phyloP scores from a whole-genome alignment of 1,140 invertebrate species.

The Eufriesea mexicana region DNA sequence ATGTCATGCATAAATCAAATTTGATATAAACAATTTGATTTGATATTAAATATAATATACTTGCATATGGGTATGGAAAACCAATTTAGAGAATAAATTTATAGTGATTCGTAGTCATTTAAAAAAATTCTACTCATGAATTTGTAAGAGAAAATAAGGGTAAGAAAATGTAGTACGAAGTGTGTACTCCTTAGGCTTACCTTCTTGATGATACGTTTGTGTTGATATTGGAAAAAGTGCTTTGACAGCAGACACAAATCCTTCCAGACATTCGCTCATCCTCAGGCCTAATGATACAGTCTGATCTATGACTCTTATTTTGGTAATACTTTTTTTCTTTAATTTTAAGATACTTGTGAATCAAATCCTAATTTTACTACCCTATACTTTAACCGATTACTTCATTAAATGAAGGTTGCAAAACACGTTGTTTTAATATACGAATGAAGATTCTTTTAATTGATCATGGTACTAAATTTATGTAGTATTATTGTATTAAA shows the following conservation, averaged over 20 bases:
- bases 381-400: slow-evolving; percentile 51
- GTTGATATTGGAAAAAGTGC: slow-evolving; percentile 82
- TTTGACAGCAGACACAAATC: slow-evolving; percentile 82
- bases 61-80: slow-evolving; percentile 57
- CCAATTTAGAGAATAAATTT: slow-evolving; percentile 56
- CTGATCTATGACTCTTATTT: slow-evolving; percentile 79
- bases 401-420: slow-evolving; percentile 53
- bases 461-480: slow-evolving; percentile 22
- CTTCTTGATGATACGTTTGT: slow-evolving; percentile 81
- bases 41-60: slow-evolving; percentile 36
- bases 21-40: slow-evolving; percentile 55
- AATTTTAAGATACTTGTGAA: slow-evolving; percentile 66
- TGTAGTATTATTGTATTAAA: slow-evolving; percentile 17
- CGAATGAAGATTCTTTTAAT: slow-evolving; percentile 13
- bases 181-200: slow-evolving; percentile 79
- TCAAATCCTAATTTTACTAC: slow-evolving; percentile 59
- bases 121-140: slow-evolving; percentile 57
- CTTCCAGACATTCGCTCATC: slow-evolving; percentile 82
- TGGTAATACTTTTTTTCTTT: slow-evolving; percentile 74
- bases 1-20: slow-evolving; percentile 64
- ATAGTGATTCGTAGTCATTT: slow-evolving; percentile 49
- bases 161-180: slow-evolving; percentile 74
- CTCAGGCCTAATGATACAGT: slow-evolving; percentile 82
- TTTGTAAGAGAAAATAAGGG: slow-evolving; percentile 67
- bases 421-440: slow-evolving; percentile 36